phyloP scores from a whole-genome alignment of 2,113 vertebrate species.

The Pseudolaguvia tuberculata region DNA sequence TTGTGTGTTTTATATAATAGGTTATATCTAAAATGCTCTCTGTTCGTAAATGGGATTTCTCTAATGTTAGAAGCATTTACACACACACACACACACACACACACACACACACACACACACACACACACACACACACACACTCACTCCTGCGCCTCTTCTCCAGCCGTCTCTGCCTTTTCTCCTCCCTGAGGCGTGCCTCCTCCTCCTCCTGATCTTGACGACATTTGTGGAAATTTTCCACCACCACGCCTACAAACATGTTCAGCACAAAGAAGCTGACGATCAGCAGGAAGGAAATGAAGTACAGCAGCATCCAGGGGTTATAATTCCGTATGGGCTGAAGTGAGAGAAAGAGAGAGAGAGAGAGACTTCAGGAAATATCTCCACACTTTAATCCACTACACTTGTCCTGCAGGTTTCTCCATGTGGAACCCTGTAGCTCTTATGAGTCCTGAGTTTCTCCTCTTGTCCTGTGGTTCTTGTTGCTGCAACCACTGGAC shows the following conservation, averaged over 20 bases:
- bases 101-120: constrained; percentile 49
- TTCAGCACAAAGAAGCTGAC: constrained; percentile 96
- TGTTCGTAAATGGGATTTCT: not conserved
- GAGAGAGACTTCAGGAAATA: not conserved
- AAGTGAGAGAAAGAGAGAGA: constrained; percentile 1
- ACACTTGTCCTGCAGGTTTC: not conserved
- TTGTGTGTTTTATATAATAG: constrained; percentile 10
- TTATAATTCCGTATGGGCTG: constrained; percentile 88
- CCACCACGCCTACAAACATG: constrained; percentile 95
- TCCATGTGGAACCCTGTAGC: not conserved
- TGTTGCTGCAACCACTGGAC: not conserved
- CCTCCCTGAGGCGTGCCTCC: constrained; percentile 82
- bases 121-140: constrained; percentile 49
- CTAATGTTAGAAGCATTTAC: not conserved
- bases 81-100: too few relatives aligned
- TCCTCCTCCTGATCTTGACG: constrained; percentile 92
- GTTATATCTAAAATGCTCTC: not conserved
- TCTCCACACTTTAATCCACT: not conserved
- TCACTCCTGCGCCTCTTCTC: constrained; percentile 95
- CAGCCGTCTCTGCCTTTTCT: constrained; percentile 81
- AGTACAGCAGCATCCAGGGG: constrained; percentile 94
- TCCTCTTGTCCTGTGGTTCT: too few relatives aligned
- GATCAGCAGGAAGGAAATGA: constrained; percentile 95
- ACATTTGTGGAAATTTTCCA: constrained; percentile 97
- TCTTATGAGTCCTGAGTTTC: too few relatives aligned